Base-by-base conservation (phyloP, 1,140 invertebrate species). In the Caenorhabditis inopinata region DNA sequence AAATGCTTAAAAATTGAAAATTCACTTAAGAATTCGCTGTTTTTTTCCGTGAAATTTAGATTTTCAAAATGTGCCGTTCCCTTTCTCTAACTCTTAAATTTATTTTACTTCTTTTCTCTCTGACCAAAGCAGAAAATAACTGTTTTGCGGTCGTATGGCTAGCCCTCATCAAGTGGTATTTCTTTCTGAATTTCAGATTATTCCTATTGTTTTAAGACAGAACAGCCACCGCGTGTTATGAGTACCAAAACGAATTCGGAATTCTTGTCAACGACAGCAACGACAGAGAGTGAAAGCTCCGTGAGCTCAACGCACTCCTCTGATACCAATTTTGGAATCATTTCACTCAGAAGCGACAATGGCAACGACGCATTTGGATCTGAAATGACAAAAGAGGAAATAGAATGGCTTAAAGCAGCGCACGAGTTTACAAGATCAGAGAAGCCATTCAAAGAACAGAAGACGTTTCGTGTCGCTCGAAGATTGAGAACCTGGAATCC, bases 381-480 rank as follows among this genome's bases (percentile, higher is more conserved):
- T 1, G 7, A 68, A 18, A 11, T 68, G n/a, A 42, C 58, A 16
- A 16, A 5, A 18, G 58, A 68, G 38, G 58, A 68, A n/a, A 12
- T n/a, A 6, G 5, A 68, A 7, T 68, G 58, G 58, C 58, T 68
- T 18, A 38, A 38, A 9, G 9, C 38, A 32, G 58, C 58, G 9
- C 58, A 21, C 12, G 58, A 38, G n/a, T 68, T 42, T 32, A 68
- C 58, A 11, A 25, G n/a, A 16, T 5, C 58, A 2, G 58, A 68
- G 32, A 68, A 68, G n/a, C 58, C 58, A 68, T 68, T 68, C 32
- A 68, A 68, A 12, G 58, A 68, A 12, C 58, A 68, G 12, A 68
- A 68, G 32, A 5, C 25, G n/a, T 68, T 68, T 18, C 58, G 25
- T 21, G 58, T 68, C 0, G 58, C 58, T 23, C 58, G 58, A 5